Evolutionary conservation across 2,113 vertebrate genomes (phyloP).

Genomic region (Nannobrachium achirus): DNA sequence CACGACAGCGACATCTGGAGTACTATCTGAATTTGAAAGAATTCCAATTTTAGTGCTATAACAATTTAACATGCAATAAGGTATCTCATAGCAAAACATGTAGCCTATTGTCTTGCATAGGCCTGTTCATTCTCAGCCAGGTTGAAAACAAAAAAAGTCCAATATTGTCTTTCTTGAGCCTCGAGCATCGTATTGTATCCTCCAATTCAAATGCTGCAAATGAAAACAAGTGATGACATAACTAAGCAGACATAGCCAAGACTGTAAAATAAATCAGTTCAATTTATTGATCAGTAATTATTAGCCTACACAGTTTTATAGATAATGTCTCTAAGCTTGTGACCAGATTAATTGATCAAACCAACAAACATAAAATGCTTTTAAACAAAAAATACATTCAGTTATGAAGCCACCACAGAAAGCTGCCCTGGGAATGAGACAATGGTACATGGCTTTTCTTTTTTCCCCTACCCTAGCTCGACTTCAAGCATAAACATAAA

Average conservation of each 20-base stretch:
- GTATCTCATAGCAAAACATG: no score
- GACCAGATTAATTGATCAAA: constrained; percentile 17
- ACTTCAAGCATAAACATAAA: no score
- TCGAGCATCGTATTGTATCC: background rate
- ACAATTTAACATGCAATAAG: no score
- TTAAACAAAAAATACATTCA: constrained; percentile 60
- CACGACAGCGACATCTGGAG: no score
- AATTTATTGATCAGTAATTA: constrained; percentile 10
- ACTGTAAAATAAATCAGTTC: background rate
- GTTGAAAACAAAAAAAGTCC: background rate
- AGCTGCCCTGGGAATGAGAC: constrained; percentile 56
- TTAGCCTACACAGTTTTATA: constrained; percentile 10
- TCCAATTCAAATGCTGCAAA: background rate
- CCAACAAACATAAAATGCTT: constrained; percentile 53
- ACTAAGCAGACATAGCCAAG: background rate
- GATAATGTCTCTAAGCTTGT: constrained; percentile 34
- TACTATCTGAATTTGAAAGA: no score
- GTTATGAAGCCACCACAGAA: constrained; percentile 40
- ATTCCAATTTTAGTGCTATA: no score
- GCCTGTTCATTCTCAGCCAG: no score
- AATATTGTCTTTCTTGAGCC: background rate
- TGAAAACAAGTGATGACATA: background rate
- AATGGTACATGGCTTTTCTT: background rate
- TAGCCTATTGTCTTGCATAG: no score
- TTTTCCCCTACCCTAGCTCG: background rate